phyloP scores from a whole-genome alignment of 1,140 invertebrate genomes.

The Diprion similis region DNA sequence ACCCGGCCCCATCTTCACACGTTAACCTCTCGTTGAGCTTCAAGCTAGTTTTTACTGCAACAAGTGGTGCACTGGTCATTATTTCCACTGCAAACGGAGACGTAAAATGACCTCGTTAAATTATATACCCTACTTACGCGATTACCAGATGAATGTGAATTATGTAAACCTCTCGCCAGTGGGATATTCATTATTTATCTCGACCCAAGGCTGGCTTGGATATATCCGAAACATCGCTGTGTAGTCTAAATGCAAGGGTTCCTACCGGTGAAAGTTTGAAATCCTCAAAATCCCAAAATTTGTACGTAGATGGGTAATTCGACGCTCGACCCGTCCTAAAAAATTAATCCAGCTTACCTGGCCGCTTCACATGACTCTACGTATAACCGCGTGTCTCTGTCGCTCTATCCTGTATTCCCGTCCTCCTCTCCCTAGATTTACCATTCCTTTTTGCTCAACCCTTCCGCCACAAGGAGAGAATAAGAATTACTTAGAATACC shows the following conservation, averaged over 20 bases:
- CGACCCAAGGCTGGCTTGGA: not conserved
- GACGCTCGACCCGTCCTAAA: not conserved
- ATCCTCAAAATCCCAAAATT: conserved; percentile 4
- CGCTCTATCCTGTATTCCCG: no score
- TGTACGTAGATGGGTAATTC: not conserved
- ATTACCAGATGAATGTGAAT: not conserved
- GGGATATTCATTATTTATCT: not conserved
- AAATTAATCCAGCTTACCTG: not conserved
- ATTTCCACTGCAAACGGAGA: not conserved
- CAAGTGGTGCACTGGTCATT: no score
- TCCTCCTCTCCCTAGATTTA: not conserved
- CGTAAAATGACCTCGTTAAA: not conserved
- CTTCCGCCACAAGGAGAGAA: not conserved
- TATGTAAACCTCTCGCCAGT: not conserved
- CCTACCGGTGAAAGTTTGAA: not conserved
- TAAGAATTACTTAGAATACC: no score
- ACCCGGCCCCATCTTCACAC: no score
- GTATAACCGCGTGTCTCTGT: not conserved
- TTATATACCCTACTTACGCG: not conserved
- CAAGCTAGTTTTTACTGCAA: no score
- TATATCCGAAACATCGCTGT: not conserved
- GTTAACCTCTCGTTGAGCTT: no score
- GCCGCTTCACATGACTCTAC: not conserved
- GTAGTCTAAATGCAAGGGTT: not conserved
- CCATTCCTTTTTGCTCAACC: not conserved